Base-by-base conservation (phyloP, 2,797 vertebrate genomes). In the Cuniculus paca region DNA sequence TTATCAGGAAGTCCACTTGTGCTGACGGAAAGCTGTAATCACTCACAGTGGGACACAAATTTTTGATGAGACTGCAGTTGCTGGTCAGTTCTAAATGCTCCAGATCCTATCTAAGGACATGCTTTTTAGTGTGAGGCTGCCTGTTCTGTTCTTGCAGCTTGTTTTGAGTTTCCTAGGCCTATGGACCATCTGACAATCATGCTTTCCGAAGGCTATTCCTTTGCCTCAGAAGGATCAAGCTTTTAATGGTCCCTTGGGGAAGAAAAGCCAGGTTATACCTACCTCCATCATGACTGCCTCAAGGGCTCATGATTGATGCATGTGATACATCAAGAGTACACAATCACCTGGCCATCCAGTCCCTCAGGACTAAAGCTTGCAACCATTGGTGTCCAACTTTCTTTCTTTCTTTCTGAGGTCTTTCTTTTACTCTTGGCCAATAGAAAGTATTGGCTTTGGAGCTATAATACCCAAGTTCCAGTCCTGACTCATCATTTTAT, bases 1-100 rank as follows among this genome's bases (percentile, higher is more conserved):
- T 93, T 96, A 95, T 74, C 39, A 54, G 95, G 91, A 96, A 90
- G 83, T 7, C 85, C 96, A 95, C 63, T 86, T 31, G 2, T 93
- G 70, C 91, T 95, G 70, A 65, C 61, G 96, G 94, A 89, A 94
- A 95, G 89, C 45, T 88, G 39, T 75, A 75, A 74, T 91, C 11
- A 0, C 54, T 98, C 90, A 87, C 61, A n/a, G 81, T 65, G 10
- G 94, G 83, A 19, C n/a, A 91, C 80, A 77, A 20, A 79, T 0
- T 87, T 31, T 42, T 19, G 74, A 16, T 6, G 58, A 74, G 84
- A 74, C 9, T 86, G 58, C 48, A 31, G 65, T n/a, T 77, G 77
- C n/a, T 0, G 77, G 80, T 61, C 80, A 22, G n/a, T 48, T 28
- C 65, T 91, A 82, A 94, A 91, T 88, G 61, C 85, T 68, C 1